These are phyloP conservation scores for Callorhinus ursinus DNA, from an alignment of 2,113 vertebrate genomes.

Conservation along the genomic window DNA sequence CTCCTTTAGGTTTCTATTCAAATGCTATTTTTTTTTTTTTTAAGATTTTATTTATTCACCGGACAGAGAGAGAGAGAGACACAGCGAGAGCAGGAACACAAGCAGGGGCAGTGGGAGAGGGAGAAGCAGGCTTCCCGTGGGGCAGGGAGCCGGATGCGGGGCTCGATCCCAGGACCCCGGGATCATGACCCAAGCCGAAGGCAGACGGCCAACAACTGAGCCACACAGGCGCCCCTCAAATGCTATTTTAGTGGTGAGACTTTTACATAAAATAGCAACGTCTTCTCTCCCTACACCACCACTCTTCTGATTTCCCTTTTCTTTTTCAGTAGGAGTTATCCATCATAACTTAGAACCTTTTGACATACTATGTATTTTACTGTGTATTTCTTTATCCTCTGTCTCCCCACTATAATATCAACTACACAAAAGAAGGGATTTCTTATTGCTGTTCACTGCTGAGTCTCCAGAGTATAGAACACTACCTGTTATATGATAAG, in stretches of 20 bases:
- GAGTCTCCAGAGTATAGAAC: not conserved
- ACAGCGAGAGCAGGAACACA: no score
- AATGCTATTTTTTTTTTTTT: not conserved
- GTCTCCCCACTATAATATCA: not conserved
- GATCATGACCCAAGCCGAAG: no score
- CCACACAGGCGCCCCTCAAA: not conserved
- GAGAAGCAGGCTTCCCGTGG: no score
- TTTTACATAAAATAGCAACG: not conserved
- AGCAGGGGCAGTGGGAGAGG: no score
- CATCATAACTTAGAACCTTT: not conserved
- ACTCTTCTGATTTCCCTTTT: not conserved
- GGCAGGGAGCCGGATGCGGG: no score
- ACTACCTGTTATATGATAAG: not conserved
- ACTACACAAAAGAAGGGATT: not conserved
- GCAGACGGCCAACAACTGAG: no score
- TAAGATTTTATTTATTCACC: no score
- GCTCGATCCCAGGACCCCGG: no score
- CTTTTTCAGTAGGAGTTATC: not conserved
- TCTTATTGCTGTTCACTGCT: not conserved
- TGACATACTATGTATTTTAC: not conserved
- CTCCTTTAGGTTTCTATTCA: not conserved
- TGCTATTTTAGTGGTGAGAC: not conserved
- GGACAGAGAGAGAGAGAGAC: no score
- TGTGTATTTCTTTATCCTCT: not conserved
- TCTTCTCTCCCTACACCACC: not conserved